phyloP scores from a whole-genome alignment of 2,888 invertebrate genomes.

The Monopis laevigella region DNA sequence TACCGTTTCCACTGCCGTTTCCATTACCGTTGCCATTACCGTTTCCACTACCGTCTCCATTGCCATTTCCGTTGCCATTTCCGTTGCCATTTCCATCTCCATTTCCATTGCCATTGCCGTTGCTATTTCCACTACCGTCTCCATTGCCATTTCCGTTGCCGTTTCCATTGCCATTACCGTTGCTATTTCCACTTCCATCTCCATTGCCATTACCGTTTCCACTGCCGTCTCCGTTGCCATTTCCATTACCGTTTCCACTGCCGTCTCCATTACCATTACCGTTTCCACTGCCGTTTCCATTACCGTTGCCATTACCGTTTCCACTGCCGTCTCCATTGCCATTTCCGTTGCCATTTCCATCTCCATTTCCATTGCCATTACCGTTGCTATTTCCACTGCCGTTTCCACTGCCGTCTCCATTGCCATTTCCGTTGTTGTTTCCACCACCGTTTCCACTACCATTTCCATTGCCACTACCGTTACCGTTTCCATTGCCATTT shows the following conservation, averaged over 20 bases:
- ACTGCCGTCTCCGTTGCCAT: neutral
- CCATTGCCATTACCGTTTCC: neutral
- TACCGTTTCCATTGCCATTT: conserved; percentile 10
- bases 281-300: neutral
- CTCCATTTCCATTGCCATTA: neutral
- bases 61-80: neutral
- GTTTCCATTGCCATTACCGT: neutral
- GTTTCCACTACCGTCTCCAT: conserved; percentile 6
- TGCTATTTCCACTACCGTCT: neutral
- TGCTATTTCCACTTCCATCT: neutral
- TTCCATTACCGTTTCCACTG: neutral
- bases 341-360: neutral
- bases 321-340: neutral
- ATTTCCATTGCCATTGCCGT: neutral
- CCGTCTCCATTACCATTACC: conserved; percentile 3
- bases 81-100: neutral
- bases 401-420: neutral
- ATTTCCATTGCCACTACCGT: neutral
- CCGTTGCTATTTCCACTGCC: neutral
- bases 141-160: neutral
- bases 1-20: conserved; percentile 14
- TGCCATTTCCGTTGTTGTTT: neutral
- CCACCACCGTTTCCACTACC: neutral
- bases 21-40: conserved; percentile 20
- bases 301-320: neutral